These are phyloP conservation scores for Rhabditophanes sp. DNA, from an alignment of 2,888 invertebrate genomes.

Conservation along the genomic window DNA sequence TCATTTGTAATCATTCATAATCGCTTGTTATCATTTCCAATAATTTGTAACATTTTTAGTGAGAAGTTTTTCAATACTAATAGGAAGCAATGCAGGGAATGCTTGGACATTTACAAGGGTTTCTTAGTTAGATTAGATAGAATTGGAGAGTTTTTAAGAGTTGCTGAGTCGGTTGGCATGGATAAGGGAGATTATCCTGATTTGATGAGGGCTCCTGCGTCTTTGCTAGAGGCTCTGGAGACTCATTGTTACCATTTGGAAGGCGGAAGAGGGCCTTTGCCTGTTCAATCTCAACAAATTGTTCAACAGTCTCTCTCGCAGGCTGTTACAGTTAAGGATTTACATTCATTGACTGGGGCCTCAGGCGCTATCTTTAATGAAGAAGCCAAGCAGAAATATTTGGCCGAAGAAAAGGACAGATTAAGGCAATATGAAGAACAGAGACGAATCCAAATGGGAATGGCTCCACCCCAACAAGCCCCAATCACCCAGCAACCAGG, in stretches of 20 bases:
- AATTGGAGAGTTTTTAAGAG: slow-evolving; percentile 86
- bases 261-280: slow-evolving; percentile 50
- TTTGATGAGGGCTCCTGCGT: slow-evolving; percentile 89
- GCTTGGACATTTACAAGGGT: slow-evolving; percentile 91
- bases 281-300: slow-evolving; percentile 13
- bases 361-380: slow-evolving; percentile 57
- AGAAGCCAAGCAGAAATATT: slow-evolving; percentile 63
- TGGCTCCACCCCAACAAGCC: no score
- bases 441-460: slow-evolving; percentile 17
- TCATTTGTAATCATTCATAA: no score
- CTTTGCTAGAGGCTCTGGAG: slow-evolving; percentile 84
- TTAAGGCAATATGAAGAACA: slow-evolving; percentile 50
- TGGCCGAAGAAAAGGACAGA: slow-evolving; percentile 88
- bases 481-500: no score
- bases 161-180: slow-evolving; percentile 72
- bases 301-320: slow-evolving; percentile 6
- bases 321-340: neutral
- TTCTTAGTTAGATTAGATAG: slow-evolving; percentile 82
- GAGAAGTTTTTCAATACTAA: slow-evolving; percentile 99
- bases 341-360: slow-evolving; percentile 5
- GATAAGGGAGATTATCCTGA: slow-evolving; percentile 97
- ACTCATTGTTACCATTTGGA: slow-evolving; percentile 82
- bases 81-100: slow-evolving; percentile 93
- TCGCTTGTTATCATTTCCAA: no score
- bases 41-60: no score